Conservation (phyloP, 1,140 invertebrate species). For the Drosophila melanogaster region Release_6_plus_ISO1_MT NT_033777.3:15006501-15007000, state of each 20-base stretch:
- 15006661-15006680: slow-evolving; percentile 26
- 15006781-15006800: slow-evolving; percentile 27
- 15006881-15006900: slow-evolving; percentile 41
- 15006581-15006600: slow-evolving; percentile 76
- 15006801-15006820: slow-evolving; percentile 16
- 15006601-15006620: slow-evolving; percentile 66
- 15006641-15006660: slow-evolving; percentile 17
- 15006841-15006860: slow-evolving; percentile 52
- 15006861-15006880: slow-evolving; percentile 60
- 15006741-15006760: slow-evolving; percentile 33
- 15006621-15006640: slow-evolving; percentile 67
- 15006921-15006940: slow-evolving; percentile 68
- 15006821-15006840: slow-evolving; percentile 11
- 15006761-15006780: slow-evolving; percentile 6
- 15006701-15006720: slow-evolving; percentile 67
- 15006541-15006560: slow-evolving; percentile 65
- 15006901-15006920: slow-evolving; percentile 33
- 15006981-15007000: slow-evolving; percentile 12
- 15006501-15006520: slow-evolving; percentile 6
- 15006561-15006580: slow-evolving; percentile 83
- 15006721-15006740: slow-evolving; percentile 65
- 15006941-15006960: slow-evolving; percentile 35
- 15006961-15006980: slow-evolving; percentile 57
- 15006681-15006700: slow-evolving; percentile 80
- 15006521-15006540: slow-evolving; percentile 20